phyloP scores from a whole-genome alignment of 2,113 vertebrate species.

The Gorsachius goisagi region DNA sequence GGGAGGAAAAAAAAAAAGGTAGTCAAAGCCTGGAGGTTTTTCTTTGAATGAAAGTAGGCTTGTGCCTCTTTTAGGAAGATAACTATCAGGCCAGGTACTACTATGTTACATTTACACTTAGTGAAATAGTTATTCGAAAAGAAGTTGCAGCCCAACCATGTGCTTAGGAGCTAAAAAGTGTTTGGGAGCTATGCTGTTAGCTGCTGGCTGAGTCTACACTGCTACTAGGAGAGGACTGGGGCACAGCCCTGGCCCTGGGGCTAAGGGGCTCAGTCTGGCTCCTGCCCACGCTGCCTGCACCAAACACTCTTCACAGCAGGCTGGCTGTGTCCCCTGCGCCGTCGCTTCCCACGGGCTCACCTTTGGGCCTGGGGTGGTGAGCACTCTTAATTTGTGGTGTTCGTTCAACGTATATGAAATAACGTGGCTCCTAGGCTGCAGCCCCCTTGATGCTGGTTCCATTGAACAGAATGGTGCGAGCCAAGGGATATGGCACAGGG shows the following conservation, averaged over 20 bases:
- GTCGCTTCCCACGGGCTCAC: accelerated
- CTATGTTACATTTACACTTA: background rate
- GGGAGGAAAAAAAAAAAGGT: background rate
- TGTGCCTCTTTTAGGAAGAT: background rate
- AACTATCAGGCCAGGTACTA: background rate
- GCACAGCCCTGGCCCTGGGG: accelerated
- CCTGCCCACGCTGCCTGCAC: accelerated
- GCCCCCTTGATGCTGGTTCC: background rate
- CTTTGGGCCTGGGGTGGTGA: background rate
- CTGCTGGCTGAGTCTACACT: background rate
- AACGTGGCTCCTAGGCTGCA: accelerated
- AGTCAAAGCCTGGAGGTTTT: background rate
- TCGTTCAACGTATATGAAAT: background rate
- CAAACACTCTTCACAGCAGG: background rate
- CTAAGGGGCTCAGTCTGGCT: background rate
- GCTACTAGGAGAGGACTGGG: background rate
- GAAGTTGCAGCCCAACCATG: background rate
- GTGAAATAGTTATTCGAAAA: background rate
- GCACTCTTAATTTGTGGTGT: background rate
- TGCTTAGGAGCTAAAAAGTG: background rate
- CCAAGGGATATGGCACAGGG: background rate
- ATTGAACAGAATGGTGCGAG: background rate
- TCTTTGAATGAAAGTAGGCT: background rate
- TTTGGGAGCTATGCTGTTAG: background rate
- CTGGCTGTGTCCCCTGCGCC: background rate